These are phyloP conservation scores for Gymnarchus niloticus DNA, from an alignment of 2,113 vertebrate genomes.

Conservation along the genomic window DNA sequence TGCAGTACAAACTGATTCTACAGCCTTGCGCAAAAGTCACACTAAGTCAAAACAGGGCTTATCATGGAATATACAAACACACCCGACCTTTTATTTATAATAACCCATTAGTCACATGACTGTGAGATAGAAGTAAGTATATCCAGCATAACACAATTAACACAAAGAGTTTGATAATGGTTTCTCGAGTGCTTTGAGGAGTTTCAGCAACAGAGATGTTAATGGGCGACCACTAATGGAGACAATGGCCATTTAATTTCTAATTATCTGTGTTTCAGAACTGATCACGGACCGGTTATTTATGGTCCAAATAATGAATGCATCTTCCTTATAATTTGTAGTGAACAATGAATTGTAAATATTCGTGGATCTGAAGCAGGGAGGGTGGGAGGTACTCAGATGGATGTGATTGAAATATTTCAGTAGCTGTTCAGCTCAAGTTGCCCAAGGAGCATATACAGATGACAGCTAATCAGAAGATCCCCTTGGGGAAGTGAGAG, in stretches of 20 bases:
- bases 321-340: slow-evolving; percentile 10
- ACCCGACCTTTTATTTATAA: not conserved
- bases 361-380: not conserved
- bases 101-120: not conserved
- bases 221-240: not conserved
- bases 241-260: not conserved
- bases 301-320: not conserved
- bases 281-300: not conserved
- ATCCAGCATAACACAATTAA: not conserved
- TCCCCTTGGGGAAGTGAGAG: not conserved
- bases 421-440: not conserved
- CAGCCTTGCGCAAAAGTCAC: no score
- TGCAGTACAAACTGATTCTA: not conserved
- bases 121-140: not conserved
- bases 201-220: not conserved
- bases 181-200: not conserved
- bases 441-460: not conserved
- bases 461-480: slow-evolving; percentile 13
- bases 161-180: not conserved
- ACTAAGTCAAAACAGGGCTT: not conserved
- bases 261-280: not conserved
- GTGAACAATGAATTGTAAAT: slow-evolving; percentile 12
- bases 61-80: not conserved
- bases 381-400: no score
- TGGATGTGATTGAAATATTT: slow-evolving; percentile 10